A percentile compares a stretch with the other conserved stretches of the same genome.
phyloP scores from a whole-genome alignment of 2,113 vertebrate species.

The Notarius quadriscutis region DNA sequence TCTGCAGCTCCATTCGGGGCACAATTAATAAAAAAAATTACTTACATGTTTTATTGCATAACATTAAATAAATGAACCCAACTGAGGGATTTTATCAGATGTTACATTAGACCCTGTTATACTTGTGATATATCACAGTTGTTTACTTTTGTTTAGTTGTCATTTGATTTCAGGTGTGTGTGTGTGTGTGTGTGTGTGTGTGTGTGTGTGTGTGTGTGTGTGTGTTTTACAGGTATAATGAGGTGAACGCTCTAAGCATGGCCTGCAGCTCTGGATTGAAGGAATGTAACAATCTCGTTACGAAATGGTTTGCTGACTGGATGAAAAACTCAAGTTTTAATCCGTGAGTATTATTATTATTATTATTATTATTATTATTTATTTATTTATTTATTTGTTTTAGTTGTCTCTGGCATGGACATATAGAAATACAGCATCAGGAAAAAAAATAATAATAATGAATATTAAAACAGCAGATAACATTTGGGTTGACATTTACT shows the following conservation, averaged over 20 bases:
- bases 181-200: neutral
- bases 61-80: neutral
- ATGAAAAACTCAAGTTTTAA: fast-evolving
- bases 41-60: neutral
- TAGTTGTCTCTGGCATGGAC: neutral
- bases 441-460: neutral
- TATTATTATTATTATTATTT: neutral
- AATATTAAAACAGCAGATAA: neutral
- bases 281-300: constrained; percentile 60
- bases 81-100: neutral
- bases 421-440: neutral
- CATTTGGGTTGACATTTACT: neutral
- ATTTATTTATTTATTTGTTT: neutral
- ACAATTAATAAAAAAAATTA: neutral
- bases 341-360: constrained; percentile 71
- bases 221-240: constrained; percentile 77
- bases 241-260: constrained; percentile 81
- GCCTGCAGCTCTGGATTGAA: constrained; percentile 77
- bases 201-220: constrained; percentile 11
- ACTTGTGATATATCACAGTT: neutral
- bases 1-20: neutral
- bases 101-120: neutral
- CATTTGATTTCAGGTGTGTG: neutral
- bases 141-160: neutral
- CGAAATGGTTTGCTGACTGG: constrained; percentile 52